A percentile compares a stretch with the other conserved stretches of the same genome.
phyloP scores from a whole-genome alignment of 2,888 invertebrate genomes.

The Isoperla grammatica region DNA sequence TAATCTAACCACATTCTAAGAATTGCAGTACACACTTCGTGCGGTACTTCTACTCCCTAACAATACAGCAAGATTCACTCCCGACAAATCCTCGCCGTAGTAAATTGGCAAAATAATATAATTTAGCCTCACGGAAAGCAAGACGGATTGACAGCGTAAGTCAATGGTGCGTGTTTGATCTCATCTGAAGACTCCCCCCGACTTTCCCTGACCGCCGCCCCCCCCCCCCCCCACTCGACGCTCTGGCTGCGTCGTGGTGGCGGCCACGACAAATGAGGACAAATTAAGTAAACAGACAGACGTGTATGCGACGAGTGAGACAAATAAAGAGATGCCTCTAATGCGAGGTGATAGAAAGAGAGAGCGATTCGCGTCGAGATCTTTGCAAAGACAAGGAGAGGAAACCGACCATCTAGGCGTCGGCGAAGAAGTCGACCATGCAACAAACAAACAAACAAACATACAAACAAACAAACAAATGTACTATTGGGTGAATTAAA shows the following conservation, averaged over 20 bases:
- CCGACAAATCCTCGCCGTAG: neutral
- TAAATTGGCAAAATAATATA: slow-evolving; percentile 1
- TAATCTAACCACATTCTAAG: neutral
- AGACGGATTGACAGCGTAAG: neutral
- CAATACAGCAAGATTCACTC: neutral
- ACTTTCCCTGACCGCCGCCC: slow-evolving; percentile 8
- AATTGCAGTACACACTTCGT: too few relatives aligned
- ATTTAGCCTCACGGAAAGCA: neutral
- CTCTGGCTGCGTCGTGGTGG: slow-evolving; percentile 3
- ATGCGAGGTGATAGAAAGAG: neutral
- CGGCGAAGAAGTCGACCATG: too few relatives aligned
- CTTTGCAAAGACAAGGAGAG: neutral
- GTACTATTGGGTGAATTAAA: too few relatives aligned
- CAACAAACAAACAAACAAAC: too few relatives aligned
- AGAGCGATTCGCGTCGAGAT: neutral
- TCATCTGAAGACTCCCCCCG: slow-evolving; percentile 13
- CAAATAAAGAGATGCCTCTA: neutral
- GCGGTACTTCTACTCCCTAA: too few relatives aligned
- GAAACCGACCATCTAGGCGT: too few relatives aligned
- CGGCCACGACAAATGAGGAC: slow-evolving; percentile 20
- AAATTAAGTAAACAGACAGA: slow-evolving; percentile 21
- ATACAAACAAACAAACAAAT: too few relatives aligned
- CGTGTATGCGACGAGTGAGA: too few relatives aligned
- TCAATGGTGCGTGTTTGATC: neutral
- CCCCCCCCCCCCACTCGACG: neutral